Evolutionary conservation across 2,797 vertebrate genomes (phyloP), one percentile per base, ranked within the genome.

Genomic region (Perodicticus potto): DNA sequence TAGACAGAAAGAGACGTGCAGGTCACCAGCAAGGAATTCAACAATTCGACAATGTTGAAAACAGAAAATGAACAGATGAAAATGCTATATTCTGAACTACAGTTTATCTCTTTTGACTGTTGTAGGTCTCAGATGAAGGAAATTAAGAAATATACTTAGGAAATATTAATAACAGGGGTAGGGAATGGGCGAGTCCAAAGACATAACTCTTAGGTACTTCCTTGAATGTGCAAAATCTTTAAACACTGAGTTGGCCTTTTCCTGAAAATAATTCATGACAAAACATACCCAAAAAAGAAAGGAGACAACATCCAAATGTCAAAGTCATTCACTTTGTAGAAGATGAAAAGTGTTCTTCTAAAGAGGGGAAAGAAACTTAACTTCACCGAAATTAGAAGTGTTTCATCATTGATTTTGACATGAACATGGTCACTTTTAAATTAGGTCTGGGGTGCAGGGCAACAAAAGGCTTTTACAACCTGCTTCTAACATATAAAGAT

Each of bases 281-380:
- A 93, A 96, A 95, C 6, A 67, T 17, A 69, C 20, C 84, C 40
- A 4, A 76, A 53, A 59, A 93, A 37, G 73, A 94, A 97, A 80
- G 12, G 89, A n/a, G 93, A 59, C 45, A 82, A 61, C 86, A 80
- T 29, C 32, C 65, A 95, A 95, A 96, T 93, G 86, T 96, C 83
- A 98, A 95, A 95, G 20, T 49, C 89, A 78, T 32, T 45, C 2
- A 84, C 86, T 72, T 89, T 69, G 59, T 69, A 69, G 70, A 78
- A 92, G 69, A 87, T 73, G 96, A 91, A n/a, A 86, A 13, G 13
- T 43, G 29, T 65, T 95, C 78, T 86, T 96, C n/a, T 43, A 83
- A 93, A 81, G 45, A 85, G 7, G 7, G 19, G 20, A 86, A 78
- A 37, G 72, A 55, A 81, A n/a, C 2, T 93, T 3, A 32, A 32